Evolutionary conservation across 2,888 invertebrate genomes (phyloP).

Genomic region (Julus scanicus): DNA sequence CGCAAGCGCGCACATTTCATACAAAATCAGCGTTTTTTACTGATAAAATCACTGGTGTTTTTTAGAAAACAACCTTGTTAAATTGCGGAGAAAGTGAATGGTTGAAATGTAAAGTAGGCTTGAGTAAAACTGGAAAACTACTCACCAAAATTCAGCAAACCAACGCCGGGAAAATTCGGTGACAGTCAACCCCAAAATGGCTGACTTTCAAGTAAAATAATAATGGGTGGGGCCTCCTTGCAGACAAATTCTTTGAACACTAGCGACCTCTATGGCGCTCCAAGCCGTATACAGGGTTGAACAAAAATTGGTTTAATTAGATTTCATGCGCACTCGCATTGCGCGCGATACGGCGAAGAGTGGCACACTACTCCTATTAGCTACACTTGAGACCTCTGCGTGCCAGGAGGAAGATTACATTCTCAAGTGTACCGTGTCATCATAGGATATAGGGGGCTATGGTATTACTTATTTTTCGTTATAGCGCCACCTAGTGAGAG

Average conservation of each 20-base stretch:
- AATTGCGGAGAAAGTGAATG: neutral
- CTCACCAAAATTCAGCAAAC: slow-evolving; percentile 30
- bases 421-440: no score
- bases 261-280: slow-evolving; percentile 13
- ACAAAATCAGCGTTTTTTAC: neutral
- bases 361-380: no score
- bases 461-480: no score
- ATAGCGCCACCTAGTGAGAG: no score
- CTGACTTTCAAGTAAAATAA: slow-evolving; percentile 28
- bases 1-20: neutral
- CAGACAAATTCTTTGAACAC: neutral
- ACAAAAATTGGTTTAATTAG: neutral
- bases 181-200: slow-evolving; percentile 42
- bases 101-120: neutral
- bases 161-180: slow-evolving; percentile 2
- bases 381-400: no score
- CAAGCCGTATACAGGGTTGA: neutral
- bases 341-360: no score
- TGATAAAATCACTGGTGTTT: neutral
- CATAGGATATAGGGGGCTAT: no score
- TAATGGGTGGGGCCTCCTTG: slow-evolving; percentile 14
- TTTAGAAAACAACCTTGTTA: neutral
- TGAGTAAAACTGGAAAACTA: neutral
- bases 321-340: no score
- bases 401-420: no score